phyloP scores from a whole-genome alignment of 2,888 invertebrate genomes.

The Cinara cedri region DNA sequence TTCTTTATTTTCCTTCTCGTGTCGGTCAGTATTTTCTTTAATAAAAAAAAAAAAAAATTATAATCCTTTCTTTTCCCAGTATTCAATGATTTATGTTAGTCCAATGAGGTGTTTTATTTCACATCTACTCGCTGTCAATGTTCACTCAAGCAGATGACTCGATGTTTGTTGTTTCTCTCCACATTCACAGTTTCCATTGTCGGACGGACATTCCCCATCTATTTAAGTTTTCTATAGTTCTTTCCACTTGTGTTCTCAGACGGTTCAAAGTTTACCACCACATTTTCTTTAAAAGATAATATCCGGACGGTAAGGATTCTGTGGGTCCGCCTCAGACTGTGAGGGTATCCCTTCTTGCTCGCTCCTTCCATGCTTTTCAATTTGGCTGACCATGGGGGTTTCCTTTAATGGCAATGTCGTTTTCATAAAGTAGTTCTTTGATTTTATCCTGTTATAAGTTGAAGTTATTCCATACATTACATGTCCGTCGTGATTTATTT shows the following conservation, averaged over 20 bases:
- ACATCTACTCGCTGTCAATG: constrained; percentile 5
- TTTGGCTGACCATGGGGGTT: not conserved
- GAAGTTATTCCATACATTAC: constrained; percentile 1
- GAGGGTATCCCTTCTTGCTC: not conserved
- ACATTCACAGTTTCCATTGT: not conserved
- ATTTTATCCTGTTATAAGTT: not conserved
- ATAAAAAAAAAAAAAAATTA: no score
- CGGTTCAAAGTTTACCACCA: no score
- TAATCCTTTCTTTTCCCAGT: constrained; percentile 27
- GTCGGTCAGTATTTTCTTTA: constrained; percentile 2
- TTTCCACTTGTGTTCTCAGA: no score
- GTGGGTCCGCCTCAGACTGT: not conserved
- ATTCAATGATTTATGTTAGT: constrained; percentile 29
- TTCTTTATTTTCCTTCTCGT: constrained; percentile 27
- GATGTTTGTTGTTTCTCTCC: constrained; percentile 19
- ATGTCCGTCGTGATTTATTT: not conserved
- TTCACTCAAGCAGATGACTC: not conserved
- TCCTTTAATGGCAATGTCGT: constrained; percentile 1
- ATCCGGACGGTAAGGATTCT: not conserved
- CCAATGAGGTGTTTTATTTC: constrained; percentile 22
- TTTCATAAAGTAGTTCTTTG: constrained; percentile 11
- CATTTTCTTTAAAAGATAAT: not conserved
- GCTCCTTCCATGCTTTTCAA: constrained; percentile 1
- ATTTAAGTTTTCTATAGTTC: constrained; percentile 29
- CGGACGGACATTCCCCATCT: not conserved